Evolutionary conservation across 2,113 vertebrate species (phyloP).

Genomic region (Dolichotis patagonum): DNA sequence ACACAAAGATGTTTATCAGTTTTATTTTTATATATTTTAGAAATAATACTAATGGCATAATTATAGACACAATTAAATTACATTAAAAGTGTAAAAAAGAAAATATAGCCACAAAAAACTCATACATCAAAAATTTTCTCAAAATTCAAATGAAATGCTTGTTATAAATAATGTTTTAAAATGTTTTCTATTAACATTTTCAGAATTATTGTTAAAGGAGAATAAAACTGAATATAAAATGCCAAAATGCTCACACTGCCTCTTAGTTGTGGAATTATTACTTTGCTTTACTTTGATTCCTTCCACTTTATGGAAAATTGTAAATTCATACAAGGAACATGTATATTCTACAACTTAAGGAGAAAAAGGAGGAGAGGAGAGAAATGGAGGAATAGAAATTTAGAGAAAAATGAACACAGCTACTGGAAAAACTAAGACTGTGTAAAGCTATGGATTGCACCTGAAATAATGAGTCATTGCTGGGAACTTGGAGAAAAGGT

Average conservation of each 20-base stretch:
- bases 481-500: neutral
- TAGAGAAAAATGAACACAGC: neutral
- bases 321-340: neutral
- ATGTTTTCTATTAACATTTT: neutral
- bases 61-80: neutral
- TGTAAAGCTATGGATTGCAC: neutral
- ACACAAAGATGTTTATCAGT: neutral
- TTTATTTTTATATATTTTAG: conserved; percentile 15
- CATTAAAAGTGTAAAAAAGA: neutral
- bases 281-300: neutral
- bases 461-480: neutral
- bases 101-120: neutral
- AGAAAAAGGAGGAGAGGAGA: neutral
- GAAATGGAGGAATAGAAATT: neutral
- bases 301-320: neutral
- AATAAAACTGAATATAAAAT: neutral
- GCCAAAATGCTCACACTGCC: neutral
- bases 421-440: neutral
- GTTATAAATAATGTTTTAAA: neutral
- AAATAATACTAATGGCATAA: neutral
- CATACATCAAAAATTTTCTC: neutral
- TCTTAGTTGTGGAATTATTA: neutral
- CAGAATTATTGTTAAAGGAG: neutral
- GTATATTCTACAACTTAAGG: neutral
- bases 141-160: neutral